Evolutionary conservation across 37 sponge, comb jelly and placozoan genomes (phyloP), one percentile per base, ranked within the genome.

Genomic region (Cliona cf. orientalis): DNA sequence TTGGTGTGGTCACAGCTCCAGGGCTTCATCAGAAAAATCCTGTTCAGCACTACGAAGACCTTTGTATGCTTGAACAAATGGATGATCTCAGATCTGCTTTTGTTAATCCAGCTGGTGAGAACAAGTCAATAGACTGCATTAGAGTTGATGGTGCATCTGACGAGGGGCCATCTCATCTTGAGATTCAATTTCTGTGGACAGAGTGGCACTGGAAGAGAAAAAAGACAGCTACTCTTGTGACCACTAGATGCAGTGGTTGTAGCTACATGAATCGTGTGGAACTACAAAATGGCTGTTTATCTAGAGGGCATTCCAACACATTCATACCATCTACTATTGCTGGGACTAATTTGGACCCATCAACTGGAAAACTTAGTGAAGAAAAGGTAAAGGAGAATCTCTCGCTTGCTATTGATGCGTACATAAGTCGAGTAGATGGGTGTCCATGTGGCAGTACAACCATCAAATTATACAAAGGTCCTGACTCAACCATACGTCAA

Each of bases 131-230:
- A n/a, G n/a, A n/a, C n/a, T n/a, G n/a, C n/a, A n/a, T n/a, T n/a
- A n/a, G n/a, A n/a, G n/a, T 80, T 17, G 81, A 80, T 49, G 81
- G 81, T 22, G 81, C 70, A 11, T 69, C 22, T 49, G 81, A 68
- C 53, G 81, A 80, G 40, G 81, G 70, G 19, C 81, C 81, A 5
- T 42, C 17, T 49, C 81, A 80, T 68, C 41, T 32, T 35, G 81
- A 80, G 70, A 28, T 68, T 2, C 81, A 80, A 59, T 80, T 80
- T 69, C 28, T 49, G n/a, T 81, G 81, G 81, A 57, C 81, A 55
- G 41, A n/a, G 0, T 23, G 71, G 26, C 81, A 81, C 58, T 14
- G 68, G 0, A 14, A 35, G 25, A 37, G 0, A 39, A 42, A 42
- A 38, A 71, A 58, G 28, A 9, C 46, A 32, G 55, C 22, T 45